Conservation (phyloP, 2,797 vertebrate species). For the Chelonia mydas region DNA sequence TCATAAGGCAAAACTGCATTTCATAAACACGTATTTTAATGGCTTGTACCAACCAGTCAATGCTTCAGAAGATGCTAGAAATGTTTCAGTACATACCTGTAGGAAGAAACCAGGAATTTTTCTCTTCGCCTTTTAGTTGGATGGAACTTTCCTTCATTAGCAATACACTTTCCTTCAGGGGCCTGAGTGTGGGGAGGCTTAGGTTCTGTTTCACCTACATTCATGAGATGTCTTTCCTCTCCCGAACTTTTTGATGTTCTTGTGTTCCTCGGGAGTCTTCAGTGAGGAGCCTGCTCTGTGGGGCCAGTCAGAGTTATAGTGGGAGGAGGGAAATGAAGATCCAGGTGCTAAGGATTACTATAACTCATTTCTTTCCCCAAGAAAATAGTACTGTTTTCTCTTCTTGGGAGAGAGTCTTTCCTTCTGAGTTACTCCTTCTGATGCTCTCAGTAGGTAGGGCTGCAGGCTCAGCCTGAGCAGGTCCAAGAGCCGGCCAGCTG, state of each 20-base stretch:
- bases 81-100: slow-evolving; percentile 15
- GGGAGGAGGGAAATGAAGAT: not conserved
- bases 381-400: not conserved
- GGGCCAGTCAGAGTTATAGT: not conserved
- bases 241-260: not conserved
- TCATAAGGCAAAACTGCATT: not conserved
- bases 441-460: not conserved
- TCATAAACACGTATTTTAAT: slow-evolving; percentile 24
- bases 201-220: not conserved
- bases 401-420: not conserved
- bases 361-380: not conserved
- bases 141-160: not conserved
- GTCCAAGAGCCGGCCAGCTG: not conserved
- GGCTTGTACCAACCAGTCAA: not conserved
- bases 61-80: slow-evolving; percentile 5
- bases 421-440: not conserved
- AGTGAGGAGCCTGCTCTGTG: not conserved
- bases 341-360: not conserved
- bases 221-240: not conserved
- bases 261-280: not conserved
- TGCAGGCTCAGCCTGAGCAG: not conserved
- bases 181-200: not conserved
- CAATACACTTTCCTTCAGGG: not conserved
- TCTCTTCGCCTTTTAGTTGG: not conserved
- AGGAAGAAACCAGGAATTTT: slow-evolving; percentile 30